phyloP scores from a whole-genome alignment of 2,888 invertebrate genomes.

The Cotesia congregata region DNA sequence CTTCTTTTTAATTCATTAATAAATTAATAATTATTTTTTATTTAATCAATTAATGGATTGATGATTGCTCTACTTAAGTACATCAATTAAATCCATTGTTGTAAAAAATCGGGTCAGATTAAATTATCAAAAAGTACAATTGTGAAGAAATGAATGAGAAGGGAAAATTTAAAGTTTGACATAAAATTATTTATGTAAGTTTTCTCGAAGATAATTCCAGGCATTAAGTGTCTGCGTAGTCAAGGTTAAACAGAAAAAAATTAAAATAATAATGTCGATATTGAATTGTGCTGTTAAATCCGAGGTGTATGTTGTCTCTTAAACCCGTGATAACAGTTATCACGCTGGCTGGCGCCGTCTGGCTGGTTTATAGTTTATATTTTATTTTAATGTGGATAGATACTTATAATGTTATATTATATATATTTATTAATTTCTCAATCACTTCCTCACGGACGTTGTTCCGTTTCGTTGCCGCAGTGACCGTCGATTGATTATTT shows the following conservation, averaged over 20 bases:
- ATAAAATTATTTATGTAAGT: too few relatives aligned
- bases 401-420: too few relatives aligned
- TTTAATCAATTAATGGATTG: background rate
- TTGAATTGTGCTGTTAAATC: slow-evolving; percentile 25
- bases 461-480: slow-evolving; percentile 20
- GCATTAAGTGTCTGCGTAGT: background rate
- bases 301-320: slow-evolving; percentile 47
- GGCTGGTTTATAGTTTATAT: slow-evolving; percentile 43
- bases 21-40: background rate
- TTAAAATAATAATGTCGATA: slow-evolving; percentile 12
- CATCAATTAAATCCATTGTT: background rate
- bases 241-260: background rate
- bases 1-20: slow-evolving; percentile 1
- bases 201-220: background rate
- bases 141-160: background rate
- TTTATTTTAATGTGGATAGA: too few relatives aligned
- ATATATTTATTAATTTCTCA: slow-evolving; percentile 55
- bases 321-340: slow-evolving; percentile 57
- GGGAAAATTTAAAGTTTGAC: background rate
- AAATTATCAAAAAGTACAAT: background rate
- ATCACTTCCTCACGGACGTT: slow-evolving; percentile 48
- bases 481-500: background rate
- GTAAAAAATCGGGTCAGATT: background rate
- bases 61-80: too few relatives aligned
- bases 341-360: slow-evolving; percentile 61